Percentiles rank a stretch among this genome's conserved stretches.
These are phyloP conservation scores for Telmatochromis sp. DNA, from an alignment of 2,113 vertebrate species.

Conservation along the genomic window DNA sequence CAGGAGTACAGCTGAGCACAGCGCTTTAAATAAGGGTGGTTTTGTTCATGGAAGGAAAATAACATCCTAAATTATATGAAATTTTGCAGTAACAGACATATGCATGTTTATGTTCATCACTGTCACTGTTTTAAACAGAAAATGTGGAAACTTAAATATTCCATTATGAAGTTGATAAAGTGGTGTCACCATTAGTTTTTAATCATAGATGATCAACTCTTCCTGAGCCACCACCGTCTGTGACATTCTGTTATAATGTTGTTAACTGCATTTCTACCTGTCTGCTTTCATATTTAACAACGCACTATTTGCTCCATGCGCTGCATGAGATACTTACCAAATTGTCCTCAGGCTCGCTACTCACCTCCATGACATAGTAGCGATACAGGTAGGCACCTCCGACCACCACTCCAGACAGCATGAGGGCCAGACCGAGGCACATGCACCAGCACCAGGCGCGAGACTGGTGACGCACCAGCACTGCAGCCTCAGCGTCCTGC, in stretches of 20 bases:
- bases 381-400: slow-evolving; percentile 90
- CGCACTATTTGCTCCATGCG: neutral
- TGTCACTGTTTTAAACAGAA: neutral
- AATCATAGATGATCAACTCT: neutral
- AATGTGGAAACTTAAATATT: neutral
- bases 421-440: slow-evolving; percentile 89
- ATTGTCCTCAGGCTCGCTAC: neutral
- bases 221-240: neutral
- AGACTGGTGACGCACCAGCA: slow-evolving; percentile 72
- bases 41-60: neutral
- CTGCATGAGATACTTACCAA: neutral
- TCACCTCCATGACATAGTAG: slow-evolving; percentile 83
- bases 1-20: neutral
- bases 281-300: neutral
- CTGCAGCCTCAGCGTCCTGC: slow-evolving; percentile 81
- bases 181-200: neutral
- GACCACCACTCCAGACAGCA: slow-evolving; percentile 89
- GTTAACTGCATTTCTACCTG: neutral
- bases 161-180: neutral
- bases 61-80: neutral
- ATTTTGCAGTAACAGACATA: neutral
- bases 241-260: neutral
- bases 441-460: slow-evolving; percentile 95
- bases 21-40: neutral
- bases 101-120: neutral